Conservation (phyloP, 2,797 vertebrate species). For the Pelodytes ibericus region DNA sequence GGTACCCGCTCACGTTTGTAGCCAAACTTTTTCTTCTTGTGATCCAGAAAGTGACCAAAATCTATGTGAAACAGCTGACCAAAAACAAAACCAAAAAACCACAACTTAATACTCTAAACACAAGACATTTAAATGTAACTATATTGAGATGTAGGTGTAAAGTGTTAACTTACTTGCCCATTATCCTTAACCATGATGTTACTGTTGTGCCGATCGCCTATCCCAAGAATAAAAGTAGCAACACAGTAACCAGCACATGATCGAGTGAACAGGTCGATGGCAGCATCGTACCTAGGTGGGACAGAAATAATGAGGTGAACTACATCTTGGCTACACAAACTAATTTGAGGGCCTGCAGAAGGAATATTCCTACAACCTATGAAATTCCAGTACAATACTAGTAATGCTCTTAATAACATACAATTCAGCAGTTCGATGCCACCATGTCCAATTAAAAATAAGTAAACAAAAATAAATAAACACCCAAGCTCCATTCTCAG, state of each 20-base stretch:
- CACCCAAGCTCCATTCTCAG: too few relatives aligned
- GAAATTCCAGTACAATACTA: too few relatives aligned
- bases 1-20: slow-evolving; percentile 83
- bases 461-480: too few relatives aligned
- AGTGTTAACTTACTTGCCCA: slow-evolving; percentile 73
- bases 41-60: slow-evolving; percentile 82
- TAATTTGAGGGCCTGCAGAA: too few relatives aligned
- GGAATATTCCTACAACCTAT: too few relatives aligned
- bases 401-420: too few relatives aligned
- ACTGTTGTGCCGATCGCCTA: slow-evolving; percentile 82
- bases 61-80: slow-evolving; percentile 82
- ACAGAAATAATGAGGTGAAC: slow-evolving; percentile 34
- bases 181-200: slow-evolving; percentile 87
- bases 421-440: too few relatives aligned
- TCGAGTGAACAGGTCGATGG: slow-evolving; percentile 81
- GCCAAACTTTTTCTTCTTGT: slow-evolving; percentile 85
- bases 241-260: slow-evolving; percentile 85
- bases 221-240: slow-evolving; percentile 82
- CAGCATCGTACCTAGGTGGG: slow-evolving; percentile 76
- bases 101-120: slow-evolving; percentile 46
- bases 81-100: slow-evolving; percentile 57
- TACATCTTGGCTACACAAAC: neutral
- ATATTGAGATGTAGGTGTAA: neutral
- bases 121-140: neutral
- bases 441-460: too few relatives aligned